These are phyloP conservation scores for Chorisops tibialis DNA, from an alignment of 2,888 invertebrate genomes.

Conservation along the genomic window DNA sequence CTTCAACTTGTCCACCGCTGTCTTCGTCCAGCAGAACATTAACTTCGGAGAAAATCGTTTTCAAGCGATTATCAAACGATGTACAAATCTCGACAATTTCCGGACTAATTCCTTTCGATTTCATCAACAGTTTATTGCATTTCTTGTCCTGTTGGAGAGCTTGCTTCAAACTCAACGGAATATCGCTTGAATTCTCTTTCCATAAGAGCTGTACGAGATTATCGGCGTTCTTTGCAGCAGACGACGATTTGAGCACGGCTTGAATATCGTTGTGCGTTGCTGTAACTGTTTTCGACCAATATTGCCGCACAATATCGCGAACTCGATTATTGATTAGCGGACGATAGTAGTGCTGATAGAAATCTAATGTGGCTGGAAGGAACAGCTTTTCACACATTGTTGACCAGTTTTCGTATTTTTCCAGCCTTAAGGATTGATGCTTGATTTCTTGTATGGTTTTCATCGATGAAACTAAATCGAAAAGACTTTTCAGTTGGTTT, in stretches of 20 bases:
- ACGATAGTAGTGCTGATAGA: conserved; percentile 72
- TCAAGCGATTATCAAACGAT: conserved; percentile 61
- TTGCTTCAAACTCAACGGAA: conserved; percentile 53
- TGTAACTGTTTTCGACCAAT: conserved; percentile 53
- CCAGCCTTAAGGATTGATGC: conserved; percentile 64
- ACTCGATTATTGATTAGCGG: conserved; percentile 68
- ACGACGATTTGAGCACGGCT: conserved; percentile 44
- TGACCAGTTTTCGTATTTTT: conserved; percentile 62
- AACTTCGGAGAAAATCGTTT: conserved; percentile 65
- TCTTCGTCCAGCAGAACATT: conserved; percentile 59
- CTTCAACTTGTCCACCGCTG: conserved; percentile 41
- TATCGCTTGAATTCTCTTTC: conserved; percentile 63
- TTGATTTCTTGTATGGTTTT: conserved; percentile 70
- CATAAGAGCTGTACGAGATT: conserved; percentile 53
- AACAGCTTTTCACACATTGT: conserved; percentile 60
- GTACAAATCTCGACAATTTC: conserved; percentile 68
- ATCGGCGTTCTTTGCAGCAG: conserved; percentile 50
- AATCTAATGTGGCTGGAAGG: conserved; percentile 58
- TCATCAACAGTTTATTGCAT: conserved; percentile 60
- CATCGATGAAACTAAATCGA: conserved; percentile 65
- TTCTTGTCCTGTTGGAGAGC: conserved; percentile 46
- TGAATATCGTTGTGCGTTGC: conserved; percentile 33
- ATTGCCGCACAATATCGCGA: conserved; percentile 57
- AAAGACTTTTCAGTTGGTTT: conserved; percentile 59
- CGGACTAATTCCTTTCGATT: conserved; percentile 75